Conservation (phyloP, 2,113 vertebrate genomes). For the Atractosteus spatula region DNA sequence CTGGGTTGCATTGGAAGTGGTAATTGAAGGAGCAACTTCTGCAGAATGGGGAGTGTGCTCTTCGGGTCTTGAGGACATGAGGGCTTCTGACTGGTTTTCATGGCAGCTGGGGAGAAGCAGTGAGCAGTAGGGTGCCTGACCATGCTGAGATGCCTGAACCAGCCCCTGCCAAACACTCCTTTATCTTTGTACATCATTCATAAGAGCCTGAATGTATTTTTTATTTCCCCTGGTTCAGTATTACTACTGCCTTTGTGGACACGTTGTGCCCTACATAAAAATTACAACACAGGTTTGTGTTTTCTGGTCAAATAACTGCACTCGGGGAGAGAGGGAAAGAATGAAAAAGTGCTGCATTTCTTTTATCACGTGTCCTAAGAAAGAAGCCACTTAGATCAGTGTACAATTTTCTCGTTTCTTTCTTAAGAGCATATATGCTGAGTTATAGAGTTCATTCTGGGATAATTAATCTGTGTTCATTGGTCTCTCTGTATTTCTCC, state of each 20-base stretch:
- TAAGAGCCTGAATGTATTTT: not conserved
- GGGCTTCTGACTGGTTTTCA: not conserved
- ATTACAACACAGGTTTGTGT: not conserved
- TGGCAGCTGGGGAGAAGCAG: not conserved
- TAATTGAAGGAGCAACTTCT: conserved; percentile 1
- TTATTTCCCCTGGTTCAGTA: not conserved
- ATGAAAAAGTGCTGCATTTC: not conserved
- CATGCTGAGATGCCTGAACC: not conserved
- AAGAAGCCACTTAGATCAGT: not conserved
- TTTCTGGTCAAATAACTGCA: no score
- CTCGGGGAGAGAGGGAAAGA: not conserved
- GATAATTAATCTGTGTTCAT: no score
- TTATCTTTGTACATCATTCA: not conserved
- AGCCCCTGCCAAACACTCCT: not conserved
- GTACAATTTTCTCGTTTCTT: no score
- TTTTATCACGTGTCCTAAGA: not conserved
- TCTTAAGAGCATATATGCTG: no score
- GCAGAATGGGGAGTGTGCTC: not conserved
- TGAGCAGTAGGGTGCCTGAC: not conserved
- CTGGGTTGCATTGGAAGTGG: not conserved
- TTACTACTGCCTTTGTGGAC: not conserved
- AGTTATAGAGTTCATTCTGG: no score
- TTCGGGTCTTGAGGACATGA: not conserved
- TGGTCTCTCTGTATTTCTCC: no score
- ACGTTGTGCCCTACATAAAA: not conserved